phyloP scores from a whole-genome alignment of 1,140 invertebrate genomes.

The Cotesia typhae region DNA sequence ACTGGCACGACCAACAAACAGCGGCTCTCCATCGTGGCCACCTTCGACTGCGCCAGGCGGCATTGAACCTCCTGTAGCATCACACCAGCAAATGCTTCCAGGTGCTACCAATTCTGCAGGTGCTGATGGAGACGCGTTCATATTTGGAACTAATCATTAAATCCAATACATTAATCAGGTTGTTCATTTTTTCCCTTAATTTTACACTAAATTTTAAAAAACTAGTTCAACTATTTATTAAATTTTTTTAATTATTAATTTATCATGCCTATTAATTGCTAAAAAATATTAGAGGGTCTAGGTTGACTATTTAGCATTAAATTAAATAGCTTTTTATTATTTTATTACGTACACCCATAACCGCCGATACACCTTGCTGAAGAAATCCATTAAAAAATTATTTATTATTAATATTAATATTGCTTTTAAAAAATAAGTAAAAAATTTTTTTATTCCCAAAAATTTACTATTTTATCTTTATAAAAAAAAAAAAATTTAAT shows the following conservation, averaged over 20 bases:
- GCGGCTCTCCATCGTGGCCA: constrained; percentile 76
- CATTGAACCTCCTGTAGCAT: constrained; percentile 71
- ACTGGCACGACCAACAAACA: constrained; percentile 77
- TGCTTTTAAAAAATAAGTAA: neutral
- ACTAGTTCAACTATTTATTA: neutral
- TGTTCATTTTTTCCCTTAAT: too few species aligned
- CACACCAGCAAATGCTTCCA: constrained; percentile 70
- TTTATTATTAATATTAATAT: constrained; percentile 1
- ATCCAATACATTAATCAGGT: constrained; percentile 39
- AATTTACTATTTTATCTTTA: neutral
- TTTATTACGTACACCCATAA: constrained; percentile 60
- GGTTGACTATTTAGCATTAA: constrained; percentile 7
- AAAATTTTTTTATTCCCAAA: neutral
- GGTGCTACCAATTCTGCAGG: constrained; percentile 45
- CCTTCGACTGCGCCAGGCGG: constrained; percentile 78
- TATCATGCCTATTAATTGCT: neutral
- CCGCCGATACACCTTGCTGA: constrained; percentile 58
- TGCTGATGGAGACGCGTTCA: constrained; percentile 46
- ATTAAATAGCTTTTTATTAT: neutral
- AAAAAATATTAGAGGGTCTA: constrained; percentile 4
- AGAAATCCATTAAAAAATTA: constrained; percentile 44
- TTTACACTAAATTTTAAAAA: too few species aligned
- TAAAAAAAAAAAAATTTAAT: constrained; percentile 5
- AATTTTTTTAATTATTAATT: too few species aligned
- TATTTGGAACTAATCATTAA: constrained; percentile 41